These are phyloP conservation scores for Mixornis gularis DNA, from an alignment of 2,113 vertebrate species.

Conservation along the genomic window DNA sequence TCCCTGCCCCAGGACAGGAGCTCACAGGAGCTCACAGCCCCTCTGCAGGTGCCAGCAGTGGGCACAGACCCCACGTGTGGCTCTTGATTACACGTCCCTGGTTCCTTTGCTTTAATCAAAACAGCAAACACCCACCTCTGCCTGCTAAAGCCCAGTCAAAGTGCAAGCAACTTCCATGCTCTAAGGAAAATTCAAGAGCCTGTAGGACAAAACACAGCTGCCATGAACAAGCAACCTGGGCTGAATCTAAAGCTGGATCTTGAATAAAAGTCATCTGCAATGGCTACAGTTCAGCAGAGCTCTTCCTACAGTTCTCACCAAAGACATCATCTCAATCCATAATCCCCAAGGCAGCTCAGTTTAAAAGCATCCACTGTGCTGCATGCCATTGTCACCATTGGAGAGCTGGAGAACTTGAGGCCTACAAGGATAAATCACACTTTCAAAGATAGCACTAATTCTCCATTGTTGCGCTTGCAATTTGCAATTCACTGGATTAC, in stretches of 20 bases:
- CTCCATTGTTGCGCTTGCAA: slow-evolving; percentile 1
- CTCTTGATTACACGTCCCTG: background rate
- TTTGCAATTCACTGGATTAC: background rate
- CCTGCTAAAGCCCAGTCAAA: background rate
- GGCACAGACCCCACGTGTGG: background rate
- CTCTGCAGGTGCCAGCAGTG: background rate
- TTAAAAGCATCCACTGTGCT: background rate
- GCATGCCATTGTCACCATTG: background rate
- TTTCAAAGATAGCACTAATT: background rate
- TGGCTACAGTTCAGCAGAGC: background rate
- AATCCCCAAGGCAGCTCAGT: background rate
- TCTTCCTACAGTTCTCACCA: background rate
- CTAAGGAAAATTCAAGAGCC: background rate
- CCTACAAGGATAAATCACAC: background rate
- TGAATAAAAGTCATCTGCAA: background rate
- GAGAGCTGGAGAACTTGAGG: background rate
- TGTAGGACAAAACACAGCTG: background rate
- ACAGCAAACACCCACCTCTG: background rate
- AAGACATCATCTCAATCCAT: background rate
- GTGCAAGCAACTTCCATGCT: background rate
- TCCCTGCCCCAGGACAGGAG: background rate
- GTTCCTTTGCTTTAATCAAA: background rate
- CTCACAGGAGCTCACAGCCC: background rate
- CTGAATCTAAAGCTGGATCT: background rate
- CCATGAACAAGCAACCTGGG: background rate